phyloP scores from a whole-genome alignment of 2,888 invertebrate genomes.

The Hyppa rectilinea region DNA sequence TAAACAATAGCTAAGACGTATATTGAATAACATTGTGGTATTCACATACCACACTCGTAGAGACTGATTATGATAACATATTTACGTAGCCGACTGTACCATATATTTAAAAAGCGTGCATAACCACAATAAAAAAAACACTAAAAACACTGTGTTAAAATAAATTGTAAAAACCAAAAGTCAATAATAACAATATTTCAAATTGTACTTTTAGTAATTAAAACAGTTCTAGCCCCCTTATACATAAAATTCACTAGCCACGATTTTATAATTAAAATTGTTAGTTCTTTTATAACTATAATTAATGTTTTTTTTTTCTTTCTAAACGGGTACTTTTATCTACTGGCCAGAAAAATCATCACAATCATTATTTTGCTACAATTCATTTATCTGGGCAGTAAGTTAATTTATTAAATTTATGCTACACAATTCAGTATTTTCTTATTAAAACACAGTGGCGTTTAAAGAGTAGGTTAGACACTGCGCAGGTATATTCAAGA shows the following conservation, averaged over 20 bases:
- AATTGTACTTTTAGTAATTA: constrained; percentile 66
- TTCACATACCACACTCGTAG: not conserved
- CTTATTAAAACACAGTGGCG: not conserved
- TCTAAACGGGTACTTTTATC: not conserved
- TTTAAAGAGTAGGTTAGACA: not conserved
- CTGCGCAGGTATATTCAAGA: constrained; percentile 12
- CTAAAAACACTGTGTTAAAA: constrained; percentile 26
- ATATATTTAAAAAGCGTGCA: constrained; percentile 6
- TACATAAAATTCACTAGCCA: constrained; percentile 75
- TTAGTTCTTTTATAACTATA: constrained; percentile 45
- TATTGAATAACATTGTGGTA: not conserved
- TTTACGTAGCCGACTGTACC: constrained; percentile 35
- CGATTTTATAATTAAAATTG: constrained; percentile 65
- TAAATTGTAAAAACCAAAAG: constrained; percentile 23
- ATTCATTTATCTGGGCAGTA: constrained; percentile 1
- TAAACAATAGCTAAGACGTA: not conserved
- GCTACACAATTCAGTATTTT: constrained; percentile 35
- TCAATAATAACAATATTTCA: constrained; percentile 33
- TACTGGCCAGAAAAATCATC: constrained; percentile 14
- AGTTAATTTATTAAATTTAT: constrained; percentile 18
- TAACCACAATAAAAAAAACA: constrained; percentile 25
- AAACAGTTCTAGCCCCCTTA: constrained; percentile 67
- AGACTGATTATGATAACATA: not conserved
- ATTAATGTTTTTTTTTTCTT: constrained; percentile 32
- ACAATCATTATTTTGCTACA: not conserved